These are phyloP conservation scores for Penelope pileata DNA, from an alignment of 2,113 vertebrate species.

Conservation along the genomic window DNA sequence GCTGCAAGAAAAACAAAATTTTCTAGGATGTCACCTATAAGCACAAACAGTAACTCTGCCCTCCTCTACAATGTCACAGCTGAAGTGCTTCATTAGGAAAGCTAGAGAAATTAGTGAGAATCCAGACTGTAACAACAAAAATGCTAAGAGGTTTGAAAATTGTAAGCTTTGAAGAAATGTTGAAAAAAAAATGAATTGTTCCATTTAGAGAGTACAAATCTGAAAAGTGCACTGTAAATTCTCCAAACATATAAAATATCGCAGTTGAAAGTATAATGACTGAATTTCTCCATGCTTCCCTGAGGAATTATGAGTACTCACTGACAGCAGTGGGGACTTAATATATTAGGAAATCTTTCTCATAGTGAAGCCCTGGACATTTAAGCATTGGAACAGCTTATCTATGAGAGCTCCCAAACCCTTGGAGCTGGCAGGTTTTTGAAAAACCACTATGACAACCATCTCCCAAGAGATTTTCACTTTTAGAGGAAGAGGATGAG, in stretches of 20 bases:
- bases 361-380: neutral
- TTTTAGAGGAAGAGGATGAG: conserved; percentile 1
- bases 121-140: neutral
- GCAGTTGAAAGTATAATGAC: neutral
- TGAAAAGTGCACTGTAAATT: neutral
- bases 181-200: neutral
- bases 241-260: neutral
- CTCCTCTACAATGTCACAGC: neutral
- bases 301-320: neutral
- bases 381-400: neutral
- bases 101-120: neutral
- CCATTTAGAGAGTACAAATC: neutral
- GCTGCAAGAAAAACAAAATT: neutral
- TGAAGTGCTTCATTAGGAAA: conserved; percentile 7
- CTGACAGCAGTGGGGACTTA: neutral
- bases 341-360: neutral
- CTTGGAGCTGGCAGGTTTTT: conserved; percentile 4
- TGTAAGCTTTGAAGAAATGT: neutral
- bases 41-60: neutral
- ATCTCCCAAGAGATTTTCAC: conserved; percentile 28
- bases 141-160: neutral
- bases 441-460: neutral
- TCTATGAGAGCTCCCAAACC: neutral
- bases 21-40: neutral
- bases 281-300: neutral